Evolutionary conservation across 2,888 invertebrate species (phyloP).

Genomic region (Neocrepidodera transversa): DNA sequence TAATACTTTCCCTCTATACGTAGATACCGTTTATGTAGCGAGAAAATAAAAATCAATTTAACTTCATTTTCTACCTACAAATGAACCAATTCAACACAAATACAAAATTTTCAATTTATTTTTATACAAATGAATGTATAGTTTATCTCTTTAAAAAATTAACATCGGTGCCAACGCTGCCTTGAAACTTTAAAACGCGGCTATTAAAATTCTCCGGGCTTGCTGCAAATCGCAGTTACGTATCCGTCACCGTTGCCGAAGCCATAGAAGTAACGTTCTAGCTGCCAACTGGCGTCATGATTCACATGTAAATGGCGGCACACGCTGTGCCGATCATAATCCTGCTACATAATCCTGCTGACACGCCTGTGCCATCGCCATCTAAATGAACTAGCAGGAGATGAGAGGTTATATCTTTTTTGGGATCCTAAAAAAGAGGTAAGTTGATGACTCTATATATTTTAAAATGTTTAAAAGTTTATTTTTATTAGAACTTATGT

Average conservation of each 20-base stretch:
- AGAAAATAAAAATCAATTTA: too few relatives aligned
- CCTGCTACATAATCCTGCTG: conserved; percentile 38
- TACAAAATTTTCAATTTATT: too few relatives aligned
- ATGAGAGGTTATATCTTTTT: conserved; percentile 15
- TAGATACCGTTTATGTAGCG: too few relatives aligned
- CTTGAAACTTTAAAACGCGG: not conserved
- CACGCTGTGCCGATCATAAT: conserved; percentile 53
- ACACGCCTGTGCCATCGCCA: conserved; percentile 31
- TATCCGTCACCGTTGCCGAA: not conserved
- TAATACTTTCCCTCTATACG: too few relatives aligned
- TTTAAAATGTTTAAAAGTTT: too few relatives aligned
- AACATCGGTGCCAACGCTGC: not conserved
- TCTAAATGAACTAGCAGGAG: conserved; percentile 25
- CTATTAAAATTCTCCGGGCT: conserved; percentile 29
- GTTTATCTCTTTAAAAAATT: not conserved
- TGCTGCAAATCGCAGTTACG: conserved; percentile 11
- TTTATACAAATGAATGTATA: too few relatives aligned
- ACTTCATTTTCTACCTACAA: too few relatives aligned
- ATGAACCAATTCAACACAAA: too few relatives aligned
- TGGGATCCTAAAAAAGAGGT: not conserved
- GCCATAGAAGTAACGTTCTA: not conserved
- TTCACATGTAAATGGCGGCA: conserved; percentile 56
- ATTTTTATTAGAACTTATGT: too few relatives aligned
- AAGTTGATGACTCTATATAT: too few relatives aligned
- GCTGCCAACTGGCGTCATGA: conserved; percentile 55